Base-by-base conservation (phyloP, 2,113 vertebrate species). In the Mixornis gularis region DNA sequence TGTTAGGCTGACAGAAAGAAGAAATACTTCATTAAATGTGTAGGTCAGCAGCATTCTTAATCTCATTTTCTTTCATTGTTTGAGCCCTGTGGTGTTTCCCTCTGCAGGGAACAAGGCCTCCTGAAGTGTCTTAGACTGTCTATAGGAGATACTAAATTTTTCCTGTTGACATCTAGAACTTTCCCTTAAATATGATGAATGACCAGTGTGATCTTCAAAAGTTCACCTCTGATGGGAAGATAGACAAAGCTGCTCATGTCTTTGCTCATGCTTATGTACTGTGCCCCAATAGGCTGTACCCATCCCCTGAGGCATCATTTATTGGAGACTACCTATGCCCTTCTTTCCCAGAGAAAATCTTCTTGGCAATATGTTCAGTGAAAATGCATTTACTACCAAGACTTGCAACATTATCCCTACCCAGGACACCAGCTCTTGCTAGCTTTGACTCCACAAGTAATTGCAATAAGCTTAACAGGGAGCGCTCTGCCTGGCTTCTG, bases 201-300 rank as follows among this genome's bases (percentile, higher is more conserved):
- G 6, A 62, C 41, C 1, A 2, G 20, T 1, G 1, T 17, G 30
- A 12, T 82, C 51, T 79, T 69, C 46, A 68, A 13, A 83, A 92
- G 18, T 24, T 63, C 27, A n/a, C 3, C 9, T 72, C n/a, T 55
- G 27, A 43, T 12, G 15, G n/a, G 60, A 38, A 53, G 43, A 13
- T 24, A 17, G 25, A 66, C 4, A 1, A 52, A 70, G 18, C 30
- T 5, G 4, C 24, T 74, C 13, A 1, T 0, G 1, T 60, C 62
- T 87, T 68, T 0, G 0, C 20, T 46, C 44, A 22, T 72, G 12
- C 17, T 64, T 44, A 8, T 10, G 30, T 43, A 21, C 44, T 53
- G 40, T 1, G 3, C 13, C 18, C 24, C 32, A 27, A 13, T 2
- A 17, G 15, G 18, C 18, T 65, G 27, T 52, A 79, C 15, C 12